Evolutionary conservation across 2,113 vertebrate species (phyloP).

Genomic region (Hyperoodon ampullatus): DNA sequence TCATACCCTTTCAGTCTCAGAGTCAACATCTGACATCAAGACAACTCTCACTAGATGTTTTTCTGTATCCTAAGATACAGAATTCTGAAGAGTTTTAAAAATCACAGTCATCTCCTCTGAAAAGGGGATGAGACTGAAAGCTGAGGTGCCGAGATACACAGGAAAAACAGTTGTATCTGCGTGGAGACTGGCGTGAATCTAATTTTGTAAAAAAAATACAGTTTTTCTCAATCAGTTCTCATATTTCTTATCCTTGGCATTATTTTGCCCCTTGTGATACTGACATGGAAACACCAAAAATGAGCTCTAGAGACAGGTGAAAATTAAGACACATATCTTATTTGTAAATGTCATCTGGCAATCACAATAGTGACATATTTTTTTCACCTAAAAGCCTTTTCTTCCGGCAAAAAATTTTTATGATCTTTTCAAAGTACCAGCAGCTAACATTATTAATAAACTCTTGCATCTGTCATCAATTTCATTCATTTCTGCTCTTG

Average conservation of each 20-base stretch:
- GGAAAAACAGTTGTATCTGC: background rate
- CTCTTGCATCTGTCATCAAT: no score
- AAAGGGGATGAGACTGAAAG: background rate
- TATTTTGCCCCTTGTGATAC: background rate
- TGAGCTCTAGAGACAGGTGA: background rate
- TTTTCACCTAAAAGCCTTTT: constrained; percentile 32
- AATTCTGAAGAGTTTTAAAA: constrained; percentile 39
- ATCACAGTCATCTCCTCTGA: background rate
- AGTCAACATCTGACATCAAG: background rate
- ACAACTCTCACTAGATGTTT: background rate
- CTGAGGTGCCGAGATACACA: background rate
- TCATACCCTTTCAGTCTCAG: background rate
- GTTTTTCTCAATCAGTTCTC: background rate
- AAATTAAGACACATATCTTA: background rate
- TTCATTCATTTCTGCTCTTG: no score
- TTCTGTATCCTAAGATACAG: background rate
- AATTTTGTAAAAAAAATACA: background rate
- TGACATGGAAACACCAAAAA: constrained; percentile 32
- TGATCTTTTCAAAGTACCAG: no score
- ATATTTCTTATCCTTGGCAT: background rate
- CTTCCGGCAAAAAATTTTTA: background rate
- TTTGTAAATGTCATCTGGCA: constrained; percentile 19
- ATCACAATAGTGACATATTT: constrained; percentile 2
- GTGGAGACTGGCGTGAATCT: background rate
- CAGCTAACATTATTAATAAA: no score